Base-by-base conservation (phyloP, 2,888 invertebrate species). In the Crossocerus cetratus region DNA sequence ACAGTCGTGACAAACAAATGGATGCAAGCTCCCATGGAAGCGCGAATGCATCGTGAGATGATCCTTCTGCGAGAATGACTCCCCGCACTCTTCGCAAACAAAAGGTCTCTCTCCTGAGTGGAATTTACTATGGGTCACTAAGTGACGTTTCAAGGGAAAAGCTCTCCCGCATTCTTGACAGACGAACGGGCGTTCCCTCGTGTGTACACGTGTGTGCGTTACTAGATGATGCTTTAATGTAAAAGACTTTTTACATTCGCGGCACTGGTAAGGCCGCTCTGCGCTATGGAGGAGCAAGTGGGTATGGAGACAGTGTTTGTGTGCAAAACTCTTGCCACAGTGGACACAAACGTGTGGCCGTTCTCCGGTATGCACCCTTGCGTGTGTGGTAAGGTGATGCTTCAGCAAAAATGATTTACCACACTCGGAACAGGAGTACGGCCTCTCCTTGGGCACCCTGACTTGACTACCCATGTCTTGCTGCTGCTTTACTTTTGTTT, bases 1-100 rank as follows among this genome's bases (percentile, higher is more conserved):
- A 87, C 99, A 99, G 87, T 97, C 97, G 65, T 95, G 94, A 90
- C 99, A 99, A 82, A 95, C 95, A 91, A 98, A 99, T 13, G 99
- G 98, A 86, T 97, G 96, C 86, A 98, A 94, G 5, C 98, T 98
- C n/a, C 97, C 98, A 91, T 98, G 98, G 91, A 97, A 97, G 76
- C 97, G 92, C 72, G 96, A 93, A 91, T 97, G 97, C 92, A 97
- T 97, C 83, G 97, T 92, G 59, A 97, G 93, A 88, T 97, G 97
- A 90, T 97, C 97, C 88, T 97, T 94, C 79, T 97, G 94, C 13
- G 96, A 96, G 91, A 97, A 98, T 74, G 97, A 97, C 91, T 99
- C 99, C 2, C 95, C 95, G 87, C 99, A 99, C 75, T 97, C 95
- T 78, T 92, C 94, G 91, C 97, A 98, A 87, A 98, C 94, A 86